Conservation (phyloP, 2,888 invertebrate species). For the Metellina segmentata region DNA sequence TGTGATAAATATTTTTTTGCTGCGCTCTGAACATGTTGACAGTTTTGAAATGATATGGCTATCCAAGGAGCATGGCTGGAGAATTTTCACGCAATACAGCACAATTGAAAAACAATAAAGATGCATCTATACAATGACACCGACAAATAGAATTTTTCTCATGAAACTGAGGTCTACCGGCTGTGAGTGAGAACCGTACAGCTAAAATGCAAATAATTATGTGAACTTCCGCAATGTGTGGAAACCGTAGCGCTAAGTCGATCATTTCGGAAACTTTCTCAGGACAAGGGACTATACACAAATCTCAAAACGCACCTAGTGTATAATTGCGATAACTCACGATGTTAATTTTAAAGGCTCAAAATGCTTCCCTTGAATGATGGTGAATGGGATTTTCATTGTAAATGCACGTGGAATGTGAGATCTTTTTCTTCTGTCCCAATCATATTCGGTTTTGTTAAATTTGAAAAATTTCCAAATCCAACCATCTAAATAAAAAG, state of each 20-base stretch:
- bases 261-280: neutral
- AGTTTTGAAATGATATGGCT: neutral
- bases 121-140: neutral
- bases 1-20: neutral
- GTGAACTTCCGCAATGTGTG: slow-evolving; percentile 70
- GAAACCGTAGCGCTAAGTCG: slow-evolving; percentile 44
- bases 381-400: too few species aligned
- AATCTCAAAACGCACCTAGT: neutral
- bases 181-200: slow-evolving; percentile 19
- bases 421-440: too few species aligned
- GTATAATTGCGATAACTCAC: too few species aligned
- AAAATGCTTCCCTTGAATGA: too few species aligned
- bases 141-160: slow-evolving; percentile 10
- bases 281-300: neutral
- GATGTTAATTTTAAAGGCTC: too few species aligned
- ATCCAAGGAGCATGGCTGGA: neutral
- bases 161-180: slow-evolving; percentile 14
- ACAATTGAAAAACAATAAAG: slow-evolving; percentile 6
- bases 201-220: slow-evolving; percentile 59
- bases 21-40: neutral
- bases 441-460: too few species aligned
- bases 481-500: too few species aligned
- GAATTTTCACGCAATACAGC: neutral
- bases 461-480: too few species aligned
- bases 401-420: too few species aligned